Conservation (phyloP, 2,888 invertebrate genomes). For the Encarsia formosa region DNA sequence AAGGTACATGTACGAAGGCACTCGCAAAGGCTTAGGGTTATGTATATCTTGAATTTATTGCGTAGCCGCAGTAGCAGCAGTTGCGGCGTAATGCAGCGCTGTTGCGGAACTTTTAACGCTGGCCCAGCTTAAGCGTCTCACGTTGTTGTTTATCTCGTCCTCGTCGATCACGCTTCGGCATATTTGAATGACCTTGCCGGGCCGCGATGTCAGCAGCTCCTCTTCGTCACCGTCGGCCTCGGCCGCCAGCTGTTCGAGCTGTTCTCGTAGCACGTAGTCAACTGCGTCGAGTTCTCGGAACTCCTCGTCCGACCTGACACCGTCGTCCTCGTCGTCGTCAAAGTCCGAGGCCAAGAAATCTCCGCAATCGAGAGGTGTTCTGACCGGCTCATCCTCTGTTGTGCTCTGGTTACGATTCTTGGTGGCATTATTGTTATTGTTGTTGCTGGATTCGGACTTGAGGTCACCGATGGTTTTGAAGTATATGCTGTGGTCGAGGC, state of each 20-base stretch:
- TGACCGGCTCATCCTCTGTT: not conserved
- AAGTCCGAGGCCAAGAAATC: slow-evolving; percentile 23
- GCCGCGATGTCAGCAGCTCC: not conserved
- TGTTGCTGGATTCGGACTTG: slow-evolving; percentile 16
- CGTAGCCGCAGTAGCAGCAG: not conserved
- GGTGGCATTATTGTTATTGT: slow-evolving; percentile 24
- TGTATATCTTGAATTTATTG: too few relatives aligned
- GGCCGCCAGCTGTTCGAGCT: slow-evolving; percentile 2
- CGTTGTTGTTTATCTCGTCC: slow-evolving; percentile 19
- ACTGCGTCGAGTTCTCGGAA: slow-evolving; percentile 30
- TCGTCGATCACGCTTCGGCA: slow-evolving; percentile 9
- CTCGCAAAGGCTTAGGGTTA: too few relatives aligned
- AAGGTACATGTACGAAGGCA: too few relatives aligned
- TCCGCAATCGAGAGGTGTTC: slow-evolving; percentile 22
- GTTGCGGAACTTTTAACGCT: too few relatives aligned
- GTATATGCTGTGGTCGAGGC: slow-evolving; percentile 49
- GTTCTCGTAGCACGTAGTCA: slow-evolving; percentile 10
- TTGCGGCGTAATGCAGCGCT: not conserved
- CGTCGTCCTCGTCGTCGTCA: slow-evolving; percentile 10
- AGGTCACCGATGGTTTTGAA: slow-evolving; percentile 49
- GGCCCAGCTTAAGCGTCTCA: too few relatives aligned
- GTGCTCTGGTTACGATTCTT: not conserved
- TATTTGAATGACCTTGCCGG: not conserved
- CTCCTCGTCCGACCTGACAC: slow-evolving; percentile 3
- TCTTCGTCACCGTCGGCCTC: not conserved